Percentiles rank a stretch among this genome's conserved stretches.
Conservation (phyloP, 2,888 invertebrate species). For the Amphipyra berbera region DNA sequence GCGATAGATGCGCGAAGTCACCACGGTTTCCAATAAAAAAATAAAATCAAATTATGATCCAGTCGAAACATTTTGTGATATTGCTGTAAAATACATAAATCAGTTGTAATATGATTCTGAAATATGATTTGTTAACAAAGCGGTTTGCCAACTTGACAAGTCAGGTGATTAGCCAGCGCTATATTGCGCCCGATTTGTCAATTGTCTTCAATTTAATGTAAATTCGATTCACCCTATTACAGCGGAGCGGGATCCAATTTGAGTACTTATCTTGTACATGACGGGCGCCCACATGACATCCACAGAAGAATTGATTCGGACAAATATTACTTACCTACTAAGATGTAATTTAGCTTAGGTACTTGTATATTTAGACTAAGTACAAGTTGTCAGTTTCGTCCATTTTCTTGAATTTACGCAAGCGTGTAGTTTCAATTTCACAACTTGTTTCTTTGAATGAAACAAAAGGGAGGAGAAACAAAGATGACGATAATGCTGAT, state of each 20-base stretch:
- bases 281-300: conserved; percentile 7
- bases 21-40: background rate
- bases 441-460: background rate
- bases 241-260: conserved; percentile 19
- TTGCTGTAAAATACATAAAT: conserved; percentile 14
- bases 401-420: background rate
- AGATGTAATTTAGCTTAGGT: background rate
- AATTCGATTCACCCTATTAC: conserved; percentile 34
- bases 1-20: too few species aligned
- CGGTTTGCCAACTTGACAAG: conserved; percentile 4
- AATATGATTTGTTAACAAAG: conserved; percentile 39
- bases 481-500: too few species aligned
- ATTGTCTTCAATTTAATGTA: conserved; percentile 46
- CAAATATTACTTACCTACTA: background rate
- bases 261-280: conserved; percentile 4
- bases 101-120: conserved; percentile 29
- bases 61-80: conserved; percentile 4
- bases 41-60: background rate
- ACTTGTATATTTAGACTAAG: background rate
- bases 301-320: conserved; percentile 2
- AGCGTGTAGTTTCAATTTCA: background rate
- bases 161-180: conserved; percentile 35
- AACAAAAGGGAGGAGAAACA: background rate
- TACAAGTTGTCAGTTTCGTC: background rate
- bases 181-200: conserved; percentile 36